Conservation (phyloP, 2,797 vertebrate species). For the Bradypodion ventrale region DNA sequence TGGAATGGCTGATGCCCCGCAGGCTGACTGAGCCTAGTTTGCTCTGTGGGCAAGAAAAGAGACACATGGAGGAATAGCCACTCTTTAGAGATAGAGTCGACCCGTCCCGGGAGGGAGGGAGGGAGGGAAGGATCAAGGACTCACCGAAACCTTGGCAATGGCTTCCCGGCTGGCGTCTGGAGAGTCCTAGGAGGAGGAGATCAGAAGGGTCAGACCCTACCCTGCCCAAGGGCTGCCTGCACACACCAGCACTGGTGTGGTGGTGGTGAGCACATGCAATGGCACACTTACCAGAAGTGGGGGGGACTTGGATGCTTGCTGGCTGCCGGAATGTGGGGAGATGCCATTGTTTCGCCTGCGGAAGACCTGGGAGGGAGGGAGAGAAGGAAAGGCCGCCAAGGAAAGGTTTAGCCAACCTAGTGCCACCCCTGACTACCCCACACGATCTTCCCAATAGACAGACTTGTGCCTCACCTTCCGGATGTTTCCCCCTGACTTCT, state of each 20-base stretch:
- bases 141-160: slow-evolving; percentile 93
- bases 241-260: not conserved
- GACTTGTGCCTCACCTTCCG: slow-evolving; percentile 85
- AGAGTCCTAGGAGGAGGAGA: slow-evolving; percentile 81
- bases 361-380: slow-evolving; percentile 82
- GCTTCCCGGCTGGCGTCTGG: slow-evolving; percentile 90
- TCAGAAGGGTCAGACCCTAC: not conserved
- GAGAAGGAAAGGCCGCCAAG: no score
- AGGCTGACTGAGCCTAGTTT: slow-evolving; percentile 96
- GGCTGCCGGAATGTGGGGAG: slow-evolving; percentile 88
- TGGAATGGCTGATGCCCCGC: slow-evolving; percentile 91
- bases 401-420: no score
- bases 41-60: slow-evolving; percentile 77
- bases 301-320: slow-evolving; percentile 95
- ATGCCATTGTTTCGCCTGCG: slow-evolving; percentile 86
- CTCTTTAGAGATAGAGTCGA: not conserved
- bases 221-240: no score
- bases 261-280: no score
- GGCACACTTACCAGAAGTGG: slow-evolving; percentile 86
- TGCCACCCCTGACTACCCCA: no score
- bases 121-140: slow-evolving; percentile 61
- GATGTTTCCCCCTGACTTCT: slow-evolving; percentile 96
- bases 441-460: no score
- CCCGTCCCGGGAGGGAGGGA: slow-evolving; percentile 23
- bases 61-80: not conserved